Evolutionary conservation across 2,888 invertebrate species (phyloP), one percentile per base, ranked within the genome.

Genomic region (Stratiomys singularior): DNA sequence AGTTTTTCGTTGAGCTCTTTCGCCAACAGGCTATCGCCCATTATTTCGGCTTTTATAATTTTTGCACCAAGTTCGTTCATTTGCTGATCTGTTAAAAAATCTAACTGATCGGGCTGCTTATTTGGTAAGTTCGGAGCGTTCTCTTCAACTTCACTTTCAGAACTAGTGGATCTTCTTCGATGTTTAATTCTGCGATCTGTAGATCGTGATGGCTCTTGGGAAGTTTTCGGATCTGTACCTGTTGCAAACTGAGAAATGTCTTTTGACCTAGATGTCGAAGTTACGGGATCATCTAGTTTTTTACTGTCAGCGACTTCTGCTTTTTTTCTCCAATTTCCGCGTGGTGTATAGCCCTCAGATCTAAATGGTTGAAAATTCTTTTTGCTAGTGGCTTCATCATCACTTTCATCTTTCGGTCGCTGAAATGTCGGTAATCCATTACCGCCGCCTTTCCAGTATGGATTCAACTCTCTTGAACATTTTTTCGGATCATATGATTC

Each of bases 31-130:
- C 85, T 87, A 85, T 98, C 92, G 21, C 97, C 98, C 90, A 96
- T 91, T 82, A 99, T 91, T 90, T 99, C 97, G 15, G 98, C 98
- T 88, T 97, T 97, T 0, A 99, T 89, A 80, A 97, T 91, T 88
- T 94, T 96, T 1, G 98, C 96, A 56, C 93, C 96, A 58, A 99
- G 86, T 82, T 93, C 92, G 87, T 99, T 99, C 90, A 97, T 91
- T 86, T 98, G 94, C 81, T 92, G 92, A 86, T 95, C 93, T 63
- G 92, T 92, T 21, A 94, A 86, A 82, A 90, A 89, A 76, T 86
- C 52, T 63, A 46, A 60, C 1, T 52, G 72, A 28, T 47, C 64
- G 21, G 47, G 71, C 76, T 30, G 58, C n/a, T 52, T 72, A 72
- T 67, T 25, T 28, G 21, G n/a, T 0, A 25, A 44, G 11, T 27